Evolutionary conservation across 2,797 vertebrate species (phyloP).

Genomic region (Spinibarbus caldwelli): DNA sequence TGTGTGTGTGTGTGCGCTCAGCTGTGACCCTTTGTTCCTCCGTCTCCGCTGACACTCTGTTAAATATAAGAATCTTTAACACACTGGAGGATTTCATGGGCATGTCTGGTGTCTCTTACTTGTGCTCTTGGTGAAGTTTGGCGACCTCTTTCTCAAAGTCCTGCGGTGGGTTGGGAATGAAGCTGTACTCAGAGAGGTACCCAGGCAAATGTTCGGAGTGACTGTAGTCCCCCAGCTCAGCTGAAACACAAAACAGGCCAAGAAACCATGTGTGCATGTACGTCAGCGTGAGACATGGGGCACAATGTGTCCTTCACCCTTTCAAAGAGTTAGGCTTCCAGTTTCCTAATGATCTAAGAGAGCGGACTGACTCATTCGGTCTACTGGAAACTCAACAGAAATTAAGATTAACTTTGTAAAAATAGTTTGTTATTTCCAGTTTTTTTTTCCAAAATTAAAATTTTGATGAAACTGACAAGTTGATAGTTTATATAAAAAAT

Average conservation of each 20-base stretch:
- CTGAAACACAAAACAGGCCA: constrained; percentile 71
- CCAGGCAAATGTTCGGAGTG: constrained; percentile 88
- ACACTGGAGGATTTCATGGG: constrained; percentile 20
- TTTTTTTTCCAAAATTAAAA: not conserved
- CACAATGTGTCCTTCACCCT: constrained; percentile 41
- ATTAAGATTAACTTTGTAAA: not conserved
- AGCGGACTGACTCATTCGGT: not conserved
- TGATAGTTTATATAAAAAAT: not conserved
- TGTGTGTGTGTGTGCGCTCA: constrained; percentile 43
- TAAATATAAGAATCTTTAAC: constrained; percentile 34
- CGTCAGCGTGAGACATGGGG: constrained; percentile 25
- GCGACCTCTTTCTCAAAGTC: constrained; percentile 98
- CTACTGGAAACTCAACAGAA: not conserved
- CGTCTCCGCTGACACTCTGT: constrained; percentile 29
- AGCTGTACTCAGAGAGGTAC: constrained; percentile 93
- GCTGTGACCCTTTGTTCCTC: constrained; percentile 41
- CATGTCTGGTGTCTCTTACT: constrained; percentile 73
- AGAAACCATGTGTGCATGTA: constrained; percentile 34
- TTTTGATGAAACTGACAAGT: not conserved
- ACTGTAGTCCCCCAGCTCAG: constrained; percentile 94
- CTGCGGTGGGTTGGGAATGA: constrained; percentile 91
- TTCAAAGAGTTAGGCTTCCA: constrained; percentile 13
- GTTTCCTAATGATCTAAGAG: not conserved
- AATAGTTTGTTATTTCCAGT: not conserved
- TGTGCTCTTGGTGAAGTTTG: constrained; percentile 98